Base-by-base conservation (phyloP, 2,888 invertebrate species). In the Alloscopus bannaensis region DNA sequence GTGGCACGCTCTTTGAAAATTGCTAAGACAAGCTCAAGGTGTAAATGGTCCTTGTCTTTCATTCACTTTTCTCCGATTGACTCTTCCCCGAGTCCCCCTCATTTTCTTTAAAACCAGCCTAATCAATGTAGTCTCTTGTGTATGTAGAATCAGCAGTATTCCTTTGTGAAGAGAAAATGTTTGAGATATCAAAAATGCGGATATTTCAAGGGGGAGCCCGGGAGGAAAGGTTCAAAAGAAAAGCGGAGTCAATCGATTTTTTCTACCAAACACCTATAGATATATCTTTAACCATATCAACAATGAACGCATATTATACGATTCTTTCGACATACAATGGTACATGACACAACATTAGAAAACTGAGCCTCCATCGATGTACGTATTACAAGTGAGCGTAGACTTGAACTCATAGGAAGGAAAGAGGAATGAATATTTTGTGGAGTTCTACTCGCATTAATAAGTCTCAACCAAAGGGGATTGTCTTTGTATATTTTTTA, bases 41-140 rank as follows among this genome's bases (percentile, higher is more conserved):
- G 83, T 77, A 83, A 83, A 83, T 83, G 79, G 79, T 64, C 81
- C 78, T 83, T 81, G 81, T 81, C 83, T 81, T 73, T 80, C 75
- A 69, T 71, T 70, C 78, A 71, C 65, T 71, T 57, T 69, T 69
- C 62, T 77, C 76, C 69, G 77, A 77, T 69, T 77, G 77, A 77
- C 77, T 77, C 77, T 76, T 68, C 76, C 62, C 62, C 45, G 36
- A 36, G 68, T 66, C 66, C 78, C 78, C 78, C 78, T 71, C 64
- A 78, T 71, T 71, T 71, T 57, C 70, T 65, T 57, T 66, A 55
- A 68, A 69, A 78, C 8, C 65, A 71, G 50, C 65, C 70, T 77
- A 64, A 70, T 69, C 77, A 69, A 70, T 77, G 52, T 29, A 36
- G 45, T 31, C 55, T 52, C 18, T 20, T 59, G 18, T 22, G n/a